Evolutionary conservation across 2,797 vertebrate genomes (phyloP), one percentile per base, ranked within the genome.

Genomic region (Poecilia gillii): DNA sequence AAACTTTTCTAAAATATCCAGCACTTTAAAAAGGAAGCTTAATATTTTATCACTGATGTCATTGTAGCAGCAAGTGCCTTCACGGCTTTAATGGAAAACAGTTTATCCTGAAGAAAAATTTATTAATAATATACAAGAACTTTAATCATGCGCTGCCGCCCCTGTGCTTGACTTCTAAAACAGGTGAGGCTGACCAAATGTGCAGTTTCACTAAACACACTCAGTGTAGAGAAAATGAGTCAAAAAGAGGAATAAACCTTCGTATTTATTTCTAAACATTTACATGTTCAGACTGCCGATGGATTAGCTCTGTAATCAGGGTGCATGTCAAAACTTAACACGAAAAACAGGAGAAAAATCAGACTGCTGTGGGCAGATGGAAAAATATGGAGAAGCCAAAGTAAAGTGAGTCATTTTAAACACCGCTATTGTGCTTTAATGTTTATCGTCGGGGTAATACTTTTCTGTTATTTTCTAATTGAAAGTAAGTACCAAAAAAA

Each of bases 11-110:
- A 84, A 88, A 88, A 75, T 87, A 95, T 95, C 86, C 93, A 91
- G 94, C 92, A 94, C 84, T 73, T 39, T 87, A 86, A 93, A 89
- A 91, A 82, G 81, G 74, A 73, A 73, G 78, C 84, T 91, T 92
- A 89, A 94, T 92, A 79, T 91, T 83, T 90, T 86, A 94, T 92
- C 92, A 84, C 75, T 94, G 93, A 93, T 92, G 88, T 93, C 93
- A 94, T 90, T 76, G 33, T 76, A 79, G 80, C 83, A 4, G 79
- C 88, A 84, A 86, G 81, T 84, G 88, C 82, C 80, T 82, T 89
- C 11, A 80, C 70, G 85, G 77, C 81, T 88, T 86, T 79, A 86
- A 90, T 87, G 89, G 75, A 85, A 82, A 43, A 74, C 33, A 77
- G 79, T 87, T 91, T 90, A 91, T 86, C 84, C 33, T 39, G 51